Evolutionary conservation across 2,888 invertebrate species (phyloP).

Genomic region (Acanthococcus lagerstroemiae): DNA sequence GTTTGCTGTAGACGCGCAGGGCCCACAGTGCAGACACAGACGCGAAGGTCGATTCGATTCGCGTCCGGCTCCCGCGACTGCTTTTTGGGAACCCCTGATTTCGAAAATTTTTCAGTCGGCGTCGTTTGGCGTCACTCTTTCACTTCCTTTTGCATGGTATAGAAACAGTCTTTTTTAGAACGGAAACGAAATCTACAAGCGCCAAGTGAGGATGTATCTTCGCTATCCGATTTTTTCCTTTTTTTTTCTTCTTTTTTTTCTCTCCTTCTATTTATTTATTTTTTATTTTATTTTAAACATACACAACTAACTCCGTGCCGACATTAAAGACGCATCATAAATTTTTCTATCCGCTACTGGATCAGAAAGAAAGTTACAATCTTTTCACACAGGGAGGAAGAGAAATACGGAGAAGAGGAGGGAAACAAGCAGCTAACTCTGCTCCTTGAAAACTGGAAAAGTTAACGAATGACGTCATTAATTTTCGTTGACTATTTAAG

Average conservation of each 20-base stretch:
- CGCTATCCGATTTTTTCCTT: conserved; percentile 16
- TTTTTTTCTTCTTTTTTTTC: conserved; percentile 7
- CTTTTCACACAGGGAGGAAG: conserved; percentile 2
- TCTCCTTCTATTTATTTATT: conserved; percentile 2
- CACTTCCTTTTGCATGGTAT: conserved; percentile 2
- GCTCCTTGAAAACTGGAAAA: conserved; percentile 12
- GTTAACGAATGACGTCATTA: conserved; percentile 27
- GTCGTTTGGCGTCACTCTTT: conserved; percentile 20
- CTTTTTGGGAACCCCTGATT: too few species aligned
- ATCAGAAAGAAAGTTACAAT: conserved; percentile 20
- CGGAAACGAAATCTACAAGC: conserved; percentile 27
- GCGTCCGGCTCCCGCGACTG: too few species aligned
- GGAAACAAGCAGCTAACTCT: background rate
- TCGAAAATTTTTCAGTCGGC: conserved; percentile 14
- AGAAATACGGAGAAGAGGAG: background rate
- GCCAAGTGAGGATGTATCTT: conserved; percentile 24
- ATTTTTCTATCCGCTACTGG: conserved; percentile 22
- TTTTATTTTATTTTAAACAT: conserved; percentile 20
- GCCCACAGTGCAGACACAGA: too few species aligned
- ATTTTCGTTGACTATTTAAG: conserved; percentile 21
- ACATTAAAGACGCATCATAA: conserved; percentile 26
- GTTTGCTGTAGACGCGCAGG: too few species aligned
- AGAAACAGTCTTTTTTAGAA: conserved; percentile 8
- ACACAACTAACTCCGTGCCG: conserved; percentile 18
- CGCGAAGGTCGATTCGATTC: too few species aligned